phyloP scores from a whole-genome alignment of 2,113 vertebrate species.

The Sterrhoptilus dennistouni region DNA sequence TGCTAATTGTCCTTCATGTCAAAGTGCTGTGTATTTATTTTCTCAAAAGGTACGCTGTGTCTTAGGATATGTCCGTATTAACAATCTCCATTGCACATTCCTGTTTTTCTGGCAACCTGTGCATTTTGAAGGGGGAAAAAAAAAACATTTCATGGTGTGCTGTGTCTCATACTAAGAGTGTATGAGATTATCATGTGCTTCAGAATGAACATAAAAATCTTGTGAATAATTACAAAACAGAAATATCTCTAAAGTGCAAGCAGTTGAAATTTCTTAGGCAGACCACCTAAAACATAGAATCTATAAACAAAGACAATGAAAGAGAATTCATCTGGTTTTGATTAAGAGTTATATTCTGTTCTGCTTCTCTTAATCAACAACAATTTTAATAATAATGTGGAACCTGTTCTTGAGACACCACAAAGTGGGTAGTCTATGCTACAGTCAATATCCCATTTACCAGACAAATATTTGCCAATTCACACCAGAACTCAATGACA shows the following conservation, averaged over 20 bases:
- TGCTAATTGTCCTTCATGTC: neutral
- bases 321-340: neutral
- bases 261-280: neutral
- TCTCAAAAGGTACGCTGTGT: neutral
- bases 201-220: neutral
- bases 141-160: neutral
- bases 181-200: neutral
- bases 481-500: neutral
- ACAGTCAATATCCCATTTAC: neutral
- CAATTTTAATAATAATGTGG: neutral
- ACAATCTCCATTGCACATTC: neutral
- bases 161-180: neutral
- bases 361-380: neutral
- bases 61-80: slow-evolving; percentile 42
- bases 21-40: neutral
- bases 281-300: neutral
- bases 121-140: neutral
- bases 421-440: neutral
- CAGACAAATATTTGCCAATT: neutral
- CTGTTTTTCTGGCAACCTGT: neutral
- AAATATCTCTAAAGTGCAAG: neutral
- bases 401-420: neutral
- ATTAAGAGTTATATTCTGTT: neutral
- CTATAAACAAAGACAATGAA: neutral
- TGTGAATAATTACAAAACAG: neutral